A percentile compares a stretch with the other conserved stretches of the same genome.
Evolutionary conservation across 2,888 invertebrate species (phyloP).

Genomic region (Axea sp.): DNA sequence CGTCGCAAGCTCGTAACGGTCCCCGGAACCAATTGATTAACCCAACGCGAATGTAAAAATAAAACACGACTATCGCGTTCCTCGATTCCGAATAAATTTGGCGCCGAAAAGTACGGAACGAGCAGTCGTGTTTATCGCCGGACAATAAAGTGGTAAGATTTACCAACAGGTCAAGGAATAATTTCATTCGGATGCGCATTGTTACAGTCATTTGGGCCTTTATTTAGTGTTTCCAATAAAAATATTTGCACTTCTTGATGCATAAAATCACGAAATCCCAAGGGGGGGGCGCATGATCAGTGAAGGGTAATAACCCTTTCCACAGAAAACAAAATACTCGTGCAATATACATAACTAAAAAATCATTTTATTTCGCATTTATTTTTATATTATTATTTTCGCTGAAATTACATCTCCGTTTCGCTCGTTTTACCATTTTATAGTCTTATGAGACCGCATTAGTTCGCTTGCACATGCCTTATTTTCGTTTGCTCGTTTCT

Average conservation of each 20-base stretch:
- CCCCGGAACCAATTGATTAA: constrained; percentile 41
- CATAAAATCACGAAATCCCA: constrained; percentile 28
- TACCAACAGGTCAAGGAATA: constrained; percentile 36
- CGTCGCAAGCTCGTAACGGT: too few relatives aligned
- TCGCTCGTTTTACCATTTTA: too few relatives aligned
- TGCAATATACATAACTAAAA: too few relatives aligned
- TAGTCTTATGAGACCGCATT: too few relatives aligned
- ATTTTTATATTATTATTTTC: too few relatives aligned
- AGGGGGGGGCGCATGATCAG: constrained; percentile 24
- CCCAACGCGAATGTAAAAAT: constrained; percentile 31
- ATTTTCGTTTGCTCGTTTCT: too few relatives aligned
- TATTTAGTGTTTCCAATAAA: constrained; percentile 44
- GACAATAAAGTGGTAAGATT: constrained; percentile 49
- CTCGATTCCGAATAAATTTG: constrained; percentile 43
- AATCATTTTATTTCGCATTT: too few relatives aligned
- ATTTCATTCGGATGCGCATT: constrained; percentile 46
- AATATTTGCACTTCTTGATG: constrained; percentile 32
- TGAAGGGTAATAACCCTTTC: constrained; percentile 19
- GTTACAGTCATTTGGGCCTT: constrained; percentile 34
- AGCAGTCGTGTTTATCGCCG: constrained; percentile 36
- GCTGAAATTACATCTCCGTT: too few relatives aligned
- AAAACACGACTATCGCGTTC: constrained; percentile 24
- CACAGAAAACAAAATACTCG: too few relatives aligned
- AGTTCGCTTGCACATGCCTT: too few relatives aligned
- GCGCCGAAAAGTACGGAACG: constrained; percentile 32